Conservation (phyloP, 53 echinoderm and acorn worm species). For the Actinopyga echinites region DNA sequence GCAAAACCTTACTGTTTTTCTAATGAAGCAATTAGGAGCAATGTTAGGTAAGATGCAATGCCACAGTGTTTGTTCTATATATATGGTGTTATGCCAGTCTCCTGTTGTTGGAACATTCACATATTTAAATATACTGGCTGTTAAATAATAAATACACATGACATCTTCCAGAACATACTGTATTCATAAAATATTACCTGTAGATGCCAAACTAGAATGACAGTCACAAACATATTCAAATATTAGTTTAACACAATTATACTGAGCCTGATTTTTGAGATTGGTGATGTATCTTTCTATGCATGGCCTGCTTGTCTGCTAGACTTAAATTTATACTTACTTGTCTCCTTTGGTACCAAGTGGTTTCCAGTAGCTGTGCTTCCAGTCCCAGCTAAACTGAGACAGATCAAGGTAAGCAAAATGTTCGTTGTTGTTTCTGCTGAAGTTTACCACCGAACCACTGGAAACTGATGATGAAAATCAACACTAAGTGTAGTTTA, state of each 20-base stretch:
- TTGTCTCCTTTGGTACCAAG: slow-evolving; percentile 81
- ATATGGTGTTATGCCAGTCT: no score
- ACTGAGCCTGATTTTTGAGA: neutral
- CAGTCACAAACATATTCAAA: no score
- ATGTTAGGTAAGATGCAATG: no score
- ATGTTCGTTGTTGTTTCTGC: slow-evolving; percentile 61
- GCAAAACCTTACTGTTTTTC: no score
- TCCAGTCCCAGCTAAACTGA: slow-evolving; percentile 69
- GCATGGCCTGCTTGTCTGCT: neutral
- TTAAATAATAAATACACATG: no score
- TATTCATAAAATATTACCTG: no score
- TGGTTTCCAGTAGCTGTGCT: slow-evolving; percentile 88
- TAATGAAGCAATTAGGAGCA: no score
- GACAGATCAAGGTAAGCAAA: slow-evolving; percentile 89
- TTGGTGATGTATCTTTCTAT: neutral
- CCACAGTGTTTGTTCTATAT: no score
- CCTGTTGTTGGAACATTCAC: no score
- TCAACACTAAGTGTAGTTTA: neutral
- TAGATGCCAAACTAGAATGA: no score
- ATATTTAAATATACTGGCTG: no score
- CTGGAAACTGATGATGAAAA: slow-evolving; percentile 42
- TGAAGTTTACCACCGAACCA: slow-evolving; percentile 66
- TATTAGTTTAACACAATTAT: neutral
- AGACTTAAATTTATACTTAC: slow-evolving; percentile 55
- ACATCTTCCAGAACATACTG: no score